These are phyloP conservation scores for Lithophane semibrunnea DNA, from an alignment of 2,888 invertebrate species.

Conservation along the genomic window DNA sequence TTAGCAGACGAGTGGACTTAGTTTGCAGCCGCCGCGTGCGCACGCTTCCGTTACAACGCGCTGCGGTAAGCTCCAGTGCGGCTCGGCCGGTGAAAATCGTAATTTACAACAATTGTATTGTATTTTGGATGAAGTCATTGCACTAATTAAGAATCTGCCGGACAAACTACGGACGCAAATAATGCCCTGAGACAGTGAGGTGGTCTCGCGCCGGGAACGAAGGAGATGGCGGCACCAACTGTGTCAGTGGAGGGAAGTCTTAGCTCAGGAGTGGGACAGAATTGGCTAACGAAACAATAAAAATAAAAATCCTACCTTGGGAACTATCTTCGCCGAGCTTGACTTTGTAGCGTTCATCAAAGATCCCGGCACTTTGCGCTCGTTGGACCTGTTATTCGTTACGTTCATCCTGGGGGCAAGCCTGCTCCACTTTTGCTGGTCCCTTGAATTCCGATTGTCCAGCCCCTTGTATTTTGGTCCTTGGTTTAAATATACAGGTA, in stretches of 20 bases:
- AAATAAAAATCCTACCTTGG: constrained; percentile 68
- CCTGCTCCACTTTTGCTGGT: constrained; percentile 46
- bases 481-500: constrained; percentile 79
- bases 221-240: not conserved
- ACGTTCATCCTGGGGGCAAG: constrained; percentile 20
- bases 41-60: not conserved
- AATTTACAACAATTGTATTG: not conserved
- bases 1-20: not conserved
- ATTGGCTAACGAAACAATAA: not conserved
- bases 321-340: constrained; percentile 90
- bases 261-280: not conserved
- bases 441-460: constrained; percentile 57
- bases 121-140: not conserved
- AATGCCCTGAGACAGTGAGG: not conserved
- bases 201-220: not conserved
- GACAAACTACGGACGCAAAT: not conserved
- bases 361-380: constrained; percentile 77
- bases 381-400: constrained; percentile 55
- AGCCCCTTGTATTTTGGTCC: constrained; percentile 52
- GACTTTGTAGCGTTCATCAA: constrained; percentile 91
- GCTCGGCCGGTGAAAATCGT: not conserved
- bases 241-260: not conserved
- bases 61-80: not conserved
- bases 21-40: not conserved
- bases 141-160: not conserved